A percentile compares a stretch with the other conserved stretches of the same genome.
Evolutionary conservation across 2,888 invertebrate species (phyloP).

Genomic region (Himalopsyche tibetana): DNA sequence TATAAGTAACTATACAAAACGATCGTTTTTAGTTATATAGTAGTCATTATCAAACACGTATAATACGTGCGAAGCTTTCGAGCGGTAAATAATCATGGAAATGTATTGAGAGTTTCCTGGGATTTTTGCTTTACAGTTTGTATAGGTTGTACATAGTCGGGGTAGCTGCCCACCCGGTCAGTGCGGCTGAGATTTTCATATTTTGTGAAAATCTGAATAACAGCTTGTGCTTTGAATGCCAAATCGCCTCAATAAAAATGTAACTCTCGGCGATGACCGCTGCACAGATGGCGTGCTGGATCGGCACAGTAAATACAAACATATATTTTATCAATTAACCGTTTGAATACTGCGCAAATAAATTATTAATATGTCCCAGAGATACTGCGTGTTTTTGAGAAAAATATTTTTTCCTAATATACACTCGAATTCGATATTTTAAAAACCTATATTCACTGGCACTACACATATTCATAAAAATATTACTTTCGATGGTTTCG

Average conservation of each 20-base stretch:
- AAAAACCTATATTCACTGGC: too few species aligned
- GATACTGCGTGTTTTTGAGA: too few species aligned
- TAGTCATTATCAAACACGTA: too few species aligned
- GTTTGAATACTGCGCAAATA: too few species aligned
- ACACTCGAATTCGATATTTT: too few species aligned
- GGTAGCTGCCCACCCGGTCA: constrained; percentile 49
- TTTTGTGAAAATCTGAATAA: constrained; percentile 66
- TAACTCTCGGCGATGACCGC: constrained; percentile 62
- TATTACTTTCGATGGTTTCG: too few species aligned
- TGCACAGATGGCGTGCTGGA: constrained; percentile 44
- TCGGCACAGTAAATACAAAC: neutral
- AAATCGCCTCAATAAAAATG: constrained; percentile 65
- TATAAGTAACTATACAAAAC: too few species aligned
- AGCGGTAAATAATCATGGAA: constrained; percentile 2
- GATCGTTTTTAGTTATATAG: too few species aligned
- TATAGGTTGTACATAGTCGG: constrained; percentile 41
- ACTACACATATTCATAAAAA: too few species aligned
- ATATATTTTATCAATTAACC: too few species aligned
- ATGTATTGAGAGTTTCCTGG: neutral
- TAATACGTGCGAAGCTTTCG: neutral
- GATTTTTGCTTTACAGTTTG: neutral
- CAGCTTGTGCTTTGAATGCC: constrained; percentile 66
- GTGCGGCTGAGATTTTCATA: constrained; percentile 66
- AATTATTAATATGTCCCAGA: too few species aligned
- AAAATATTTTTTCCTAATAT: too few species aligned